Conservation (phyloP, 1,140 invertebrate species). For the Myzus persicae region DNA sequence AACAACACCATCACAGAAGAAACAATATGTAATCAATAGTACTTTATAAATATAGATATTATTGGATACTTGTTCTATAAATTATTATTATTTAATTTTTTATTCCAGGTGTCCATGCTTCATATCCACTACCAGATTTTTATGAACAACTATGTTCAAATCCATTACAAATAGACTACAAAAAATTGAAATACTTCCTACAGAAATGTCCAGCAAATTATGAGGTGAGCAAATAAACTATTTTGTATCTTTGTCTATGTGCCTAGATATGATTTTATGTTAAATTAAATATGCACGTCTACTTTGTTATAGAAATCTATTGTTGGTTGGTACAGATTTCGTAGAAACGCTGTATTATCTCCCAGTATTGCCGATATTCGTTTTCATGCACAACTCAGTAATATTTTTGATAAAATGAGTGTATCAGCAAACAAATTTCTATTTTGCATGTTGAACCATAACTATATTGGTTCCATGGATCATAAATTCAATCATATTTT, state of each 20-base stretch:
- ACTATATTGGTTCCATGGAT: slow-evolving; percentile 14
- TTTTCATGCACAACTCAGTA: slow-evolving; percentile 35
- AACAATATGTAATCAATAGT: slow-evolving; percentile 46
- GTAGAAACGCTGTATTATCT: slow-evolving; percentile 12
- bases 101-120: slow-evolving; percentile 46
- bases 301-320: slow-evolving; percentile 42
- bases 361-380: slow-evolving; percentile 44
- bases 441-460: slow-evolving; percentile 21
- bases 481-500: slow-evolving; percentile 52
- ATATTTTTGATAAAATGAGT: slow-evolving; percentile 38
- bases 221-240: neutral
- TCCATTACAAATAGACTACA: slow-evolving; percentile 24
- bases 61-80: neutral
- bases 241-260: neutral
- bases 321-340: slow-evolving; percentile 48
- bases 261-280: neutral
- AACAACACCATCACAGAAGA: slow-evolving; percentile 52
- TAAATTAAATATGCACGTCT: neutral
- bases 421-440: slow-evolving; percentile 30
- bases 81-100: slow-evolving; percentile 16
- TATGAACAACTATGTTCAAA: slow-evolving; percentile 29
- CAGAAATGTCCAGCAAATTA: slow-evolving; percentile 43
- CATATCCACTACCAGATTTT: slow-evolving; percentile 47
- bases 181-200: slow-evolving; percentile 31
- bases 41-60: neutral